Base-by-base conservation (phyloP, 2,797 vertebrate species). In the Moxostoma hubbsi region DNA sequence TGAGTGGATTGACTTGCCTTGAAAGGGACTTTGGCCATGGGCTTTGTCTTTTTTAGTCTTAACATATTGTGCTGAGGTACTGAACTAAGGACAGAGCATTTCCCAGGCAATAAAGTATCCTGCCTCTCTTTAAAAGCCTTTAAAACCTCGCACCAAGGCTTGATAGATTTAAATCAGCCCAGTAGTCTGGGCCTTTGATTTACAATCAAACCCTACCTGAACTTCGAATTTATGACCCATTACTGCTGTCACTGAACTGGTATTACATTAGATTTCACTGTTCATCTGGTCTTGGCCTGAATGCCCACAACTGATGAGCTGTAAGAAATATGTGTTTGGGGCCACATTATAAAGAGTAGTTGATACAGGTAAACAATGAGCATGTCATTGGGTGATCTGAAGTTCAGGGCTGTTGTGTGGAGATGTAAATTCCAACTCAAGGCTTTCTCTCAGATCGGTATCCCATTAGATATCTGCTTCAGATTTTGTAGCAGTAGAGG, bases 191-290 rank as follows among this genome's bases (percentile, higher is more conserved):
- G 86, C 87, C 87, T 68, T 84, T 92, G 91, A 93, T 93, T 92
- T 91, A 93, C 83, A 88, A 90, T 90, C 90, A 90, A 92, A 90
- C 89, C 89, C 86, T 87, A 92, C 88, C 91, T 91, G 89, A 91
- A 93, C 89, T 82, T 18, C 64, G 87, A 87, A 92, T 92, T 92
- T 92, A 93, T 92, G 90, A 88, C 86, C 90, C 91, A 92, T 93
- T 91, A 91, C 89, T 75, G 85, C 88, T 90, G 92, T 90, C 91
- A 86, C 80, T 91, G 90, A 90, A 82, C 86, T 85, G 83, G 89
- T 88, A 90, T 92, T 90, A 92, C 89, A 92, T 89, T 85, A 87
- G 84, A 84, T 87, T 87, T 83, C 84, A 75, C 79, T 89, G 86
- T 90, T 92, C 86, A 86, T 89, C 86, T 89, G 85, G 73, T 80